Base-by-base conservation (phyloP, 1,140 invertebrate species). In the Drosophila simulans region DNA sequence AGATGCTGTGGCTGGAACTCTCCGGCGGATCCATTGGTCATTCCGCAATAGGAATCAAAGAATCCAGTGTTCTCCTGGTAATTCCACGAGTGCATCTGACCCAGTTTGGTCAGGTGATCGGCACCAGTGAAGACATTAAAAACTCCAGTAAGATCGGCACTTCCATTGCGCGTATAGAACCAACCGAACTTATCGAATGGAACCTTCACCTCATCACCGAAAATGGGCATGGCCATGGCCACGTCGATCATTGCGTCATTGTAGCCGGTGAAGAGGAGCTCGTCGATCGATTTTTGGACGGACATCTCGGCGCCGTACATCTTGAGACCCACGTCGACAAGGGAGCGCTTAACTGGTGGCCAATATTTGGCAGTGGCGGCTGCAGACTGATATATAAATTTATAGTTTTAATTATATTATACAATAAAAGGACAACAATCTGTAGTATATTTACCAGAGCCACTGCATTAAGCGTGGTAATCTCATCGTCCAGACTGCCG, bases 381-480 rank as follows among this genome's bases (percentile, higher is more conserved):
- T 7, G 96, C 95, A 25, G 95, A 95, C 96, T 97, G 92, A 25
- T 94, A 93, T 20, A 15, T 8, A 2, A 17, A 43, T 15, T 10
- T 5, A 22, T 34, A 12, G 2, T 10, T 13, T 37, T n/a, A 40
- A 15, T 2, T 15, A 20, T 40, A 40, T 40, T 39, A 13, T 13
- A 2, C 0, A 39, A 39, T 3, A n/a, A 39, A 5, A 39, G 12
- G 37, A 0, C 1, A 10, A 2, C 1, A 8, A 31, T 8, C 0
- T 1, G 7, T 42, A 0, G n/a, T 4, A 5, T 71, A 93, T 95
- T 95, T 89, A 98, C 97, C 92, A 97, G 93, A 34, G 96, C 95
- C 8, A 98, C 95, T 7, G 95, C 94, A 92, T 99, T 98, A 4
- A 98, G 91, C 4, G 96, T 97, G 0, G 94, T 95, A 57, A 98